Base-by-base conservation (phyloP, 2,888 invertebrate genomes). In the Leptogaster cylindrica region DNA sequence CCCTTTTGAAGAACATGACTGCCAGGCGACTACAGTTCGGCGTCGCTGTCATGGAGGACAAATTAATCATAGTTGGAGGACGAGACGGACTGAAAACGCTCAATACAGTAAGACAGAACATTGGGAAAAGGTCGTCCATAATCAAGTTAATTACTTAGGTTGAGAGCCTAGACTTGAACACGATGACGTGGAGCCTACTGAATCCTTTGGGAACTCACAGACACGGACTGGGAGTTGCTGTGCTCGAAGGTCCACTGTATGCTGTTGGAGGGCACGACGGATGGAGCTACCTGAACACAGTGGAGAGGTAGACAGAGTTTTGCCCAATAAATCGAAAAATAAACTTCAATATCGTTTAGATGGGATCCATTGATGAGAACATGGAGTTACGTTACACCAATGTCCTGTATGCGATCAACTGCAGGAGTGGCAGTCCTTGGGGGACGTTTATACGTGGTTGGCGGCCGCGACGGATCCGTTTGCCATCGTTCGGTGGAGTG, bases 211-310 rank as follows among this genome's bases (percentile, higher is more conserved):
- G 90, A 75, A 94, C 95, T 7, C 94, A 93, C 77, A 84, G 95
- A 2, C 91, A 92, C 77, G 91, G 91, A 0, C 81, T 91, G 68
- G 91, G 90, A 8, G 91, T 92, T 23, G 90, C 91, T 2, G 89
- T 91, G 28, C 84, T 93, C 51, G 86, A 89, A 65, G 86, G 85
- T 0, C 93, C 95, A 0, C 84, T 97, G 68, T 97, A 97, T 82
- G 96, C 95, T 0, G 93, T 96, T 2, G 96, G 97, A 1, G 97
- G 97, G 0, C 96, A 96, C 77, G 96, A 97, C 79, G 96, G 95
- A 14, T 81, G 81, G 81, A 94, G 94, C 75, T 96, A 95, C 78
- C 84, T 96, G 46, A 95, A 93, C 79, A 93, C 95, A 0, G 96
- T 95, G 0, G 97, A 97, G 82, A 84, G 89, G 80, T 84, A 74